phyloP scores from a whole-genome alignment of 2,113 vertebrate genomes.

The Trogon surrucura region DNA sequence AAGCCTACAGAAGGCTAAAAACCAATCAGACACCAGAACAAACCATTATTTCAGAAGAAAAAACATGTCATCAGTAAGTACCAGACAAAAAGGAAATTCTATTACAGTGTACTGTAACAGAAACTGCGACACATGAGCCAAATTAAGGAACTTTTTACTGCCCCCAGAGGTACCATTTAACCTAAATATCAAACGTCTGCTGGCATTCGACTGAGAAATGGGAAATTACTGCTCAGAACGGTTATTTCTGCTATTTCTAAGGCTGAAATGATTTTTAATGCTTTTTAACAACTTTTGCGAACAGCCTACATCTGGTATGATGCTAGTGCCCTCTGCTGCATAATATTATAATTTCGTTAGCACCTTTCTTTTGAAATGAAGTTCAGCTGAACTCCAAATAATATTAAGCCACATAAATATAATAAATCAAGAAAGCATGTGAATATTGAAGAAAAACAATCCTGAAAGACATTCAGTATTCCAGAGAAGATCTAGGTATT shows the following conservation, averaged over 20 bases:
- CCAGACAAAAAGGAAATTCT: neutral
- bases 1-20: neutral
- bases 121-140: neutral
- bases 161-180: neutral
- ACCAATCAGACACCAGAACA: neutral
- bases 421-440: neutral
- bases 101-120: neutral
- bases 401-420: fast-evolving
- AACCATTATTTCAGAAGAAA: neutral
- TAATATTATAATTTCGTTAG: neutral
- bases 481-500: neutral
- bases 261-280: neutral
- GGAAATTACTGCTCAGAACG: neutral
- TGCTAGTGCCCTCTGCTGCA: conserved; percentile 47
- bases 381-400: neutral
- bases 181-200: neutral
- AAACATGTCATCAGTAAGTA: neutral
- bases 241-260: neutral
- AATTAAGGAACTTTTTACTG: neutral
- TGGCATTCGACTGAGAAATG: neutral
- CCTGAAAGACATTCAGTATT: neutral
- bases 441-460: neutral
- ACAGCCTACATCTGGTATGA: neutral
- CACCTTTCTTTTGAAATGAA: neutral
- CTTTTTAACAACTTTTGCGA: neutral